Evolutionary conservation across 92 coral and sea anemone genomes (phyloP), one percentile per base, ranked within the genome.

Genomic region (Parazoanthus atlanticus): DNA sequence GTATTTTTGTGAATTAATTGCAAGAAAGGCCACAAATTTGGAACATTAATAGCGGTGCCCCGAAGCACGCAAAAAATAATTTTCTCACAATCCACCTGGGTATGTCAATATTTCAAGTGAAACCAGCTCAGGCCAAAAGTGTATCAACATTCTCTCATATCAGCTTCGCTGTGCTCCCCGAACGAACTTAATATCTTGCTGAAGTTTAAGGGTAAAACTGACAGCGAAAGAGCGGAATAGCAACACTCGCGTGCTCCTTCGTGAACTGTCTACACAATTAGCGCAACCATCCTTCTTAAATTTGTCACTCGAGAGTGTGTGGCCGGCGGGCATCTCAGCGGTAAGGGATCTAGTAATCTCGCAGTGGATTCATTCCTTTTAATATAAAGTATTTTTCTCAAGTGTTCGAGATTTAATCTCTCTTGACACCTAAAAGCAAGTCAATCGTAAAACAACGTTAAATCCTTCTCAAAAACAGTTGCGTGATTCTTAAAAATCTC

Each of bases 21-120:
- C 76, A 56, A 76, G 40, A 84, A 84, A 84, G 64, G 78, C 87
- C 78, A 84, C 78, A 84, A 84, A 84, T 84, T 84, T 84, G 74
- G 87, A 43, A 74, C 71, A 79, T 84, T 84, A 84, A 84, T 84
- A 84, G 87, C 87, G 77, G 87, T 84, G 87, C 87, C 87, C 87
- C 78, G 38, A 70, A 84, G 87, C 87, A 84, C 78, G 78, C 87
- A 46, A 71, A 41, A n/a, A 66, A 47, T 70, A 84, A 40, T 84
- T 74, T 71, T 67, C 78, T 40, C 32, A 32, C 28, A 40, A 70
- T 71, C 64, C 87, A 84, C 79, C 79, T 84, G 78, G 87, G 31
- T 29, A 4, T 41, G 38, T 70, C 34, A 46, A 70, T 29, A 70
- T 41, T 84, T 69, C 32, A 47, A 78, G 66, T 43, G 78, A 83